These are phyloP conservation scores for Merluccius polli DNA, from an alignment of 2,797 vertebrate species.

Conservation along the genomic window DNA sequence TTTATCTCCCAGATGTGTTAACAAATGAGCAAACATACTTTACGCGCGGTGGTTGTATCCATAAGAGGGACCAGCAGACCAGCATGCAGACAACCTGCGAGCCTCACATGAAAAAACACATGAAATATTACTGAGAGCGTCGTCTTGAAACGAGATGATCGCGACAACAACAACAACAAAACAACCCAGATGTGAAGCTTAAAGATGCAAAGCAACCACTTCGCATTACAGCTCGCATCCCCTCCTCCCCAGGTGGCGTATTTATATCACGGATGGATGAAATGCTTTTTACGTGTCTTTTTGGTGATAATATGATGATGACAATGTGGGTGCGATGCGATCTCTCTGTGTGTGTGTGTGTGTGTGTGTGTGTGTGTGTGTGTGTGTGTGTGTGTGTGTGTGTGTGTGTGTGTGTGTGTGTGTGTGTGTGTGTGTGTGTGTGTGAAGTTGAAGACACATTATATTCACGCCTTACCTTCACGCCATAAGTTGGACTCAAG, in stretches of 20 bases:
- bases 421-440: not conserved
- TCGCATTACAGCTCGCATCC: conserved; percentile 32
- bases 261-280: no score
- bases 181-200: not conserved
- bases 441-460: conserved; percentile 24
- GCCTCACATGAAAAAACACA: not conserved
- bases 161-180: no score
- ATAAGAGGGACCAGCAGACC: not conserved
- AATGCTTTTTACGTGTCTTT: no score
- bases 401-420: no score
- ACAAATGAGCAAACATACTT: not conserved
- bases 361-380: no score
- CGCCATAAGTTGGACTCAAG: conserved; percentile 71
- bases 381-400: no score
- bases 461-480: conserved; percentile 68
- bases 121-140: not conserved
- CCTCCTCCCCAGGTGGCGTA: no score
- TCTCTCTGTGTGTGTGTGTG: no score
- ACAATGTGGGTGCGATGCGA: not conserved
- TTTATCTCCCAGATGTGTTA: not conserved
- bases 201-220: not conserved
- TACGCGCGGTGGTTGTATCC: not conserved
- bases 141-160: not conserved
- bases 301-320: no score
- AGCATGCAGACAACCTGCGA: not conserved